Percentiles rank a stretch among this genome's conserved stretches.
phyloP scores from a whole-genome alignment of 2,888 invertebrate genomes.

The Drosophila kambysellisi region DNA sequence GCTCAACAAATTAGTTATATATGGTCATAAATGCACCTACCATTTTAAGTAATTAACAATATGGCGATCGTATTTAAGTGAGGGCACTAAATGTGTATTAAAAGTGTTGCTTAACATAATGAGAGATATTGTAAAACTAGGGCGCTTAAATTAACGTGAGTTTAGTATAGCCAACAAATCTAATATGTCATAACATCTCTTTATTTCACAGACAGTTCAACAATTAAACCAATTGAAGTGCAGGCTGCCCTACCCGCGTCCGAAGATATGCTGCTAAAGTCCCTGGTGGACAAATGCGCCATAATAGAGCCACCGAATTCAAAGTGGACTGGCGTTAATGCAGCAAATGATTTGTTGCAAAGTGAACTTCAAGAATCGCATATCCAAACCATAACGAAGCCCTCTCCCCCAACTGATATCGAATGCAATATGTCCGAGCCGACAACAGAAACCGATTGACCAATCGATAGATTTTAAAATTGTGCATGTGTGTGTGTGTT shows the following conservation, averaged over 20 bases:
- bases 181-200: background rate
- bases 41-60: background rate
- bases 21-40: too few relatives aligned
- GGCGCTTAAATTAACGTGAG: background rate
- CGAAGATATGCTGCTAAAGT: background rate
- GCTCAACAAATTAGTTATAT: background rate
- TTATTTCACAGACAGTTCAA: background rate
- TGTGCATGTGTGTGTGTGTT: background rate
- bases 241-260: background rate
- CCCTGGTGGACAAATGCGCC: slow-evolving; percentile 1
- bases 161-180: background rate
- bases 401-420: background rate
- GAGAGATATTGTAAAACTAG: background rate
- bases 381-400: slow-evolving; percentile 5
- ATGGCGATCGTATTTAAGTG: background rate
- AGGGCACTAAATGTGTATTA: background rate
- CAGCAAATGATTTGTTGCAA: slow-evolving; percentile 10
- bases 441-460: background rate
- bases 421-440: background rate
- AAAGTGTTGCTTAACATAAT: background rate
- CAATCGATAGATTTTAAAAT: background rate
- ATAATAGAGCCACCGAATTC: background rate
- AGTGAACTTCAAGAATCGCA: slow-evolving; percentile 14
- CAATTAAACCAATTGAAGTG: background rate
- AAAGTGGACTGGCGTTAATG: background rate